Base-by-base conservation (phyloP, 2,113 vertebrate species). In the Ctenomys sociabilis region DNA sequence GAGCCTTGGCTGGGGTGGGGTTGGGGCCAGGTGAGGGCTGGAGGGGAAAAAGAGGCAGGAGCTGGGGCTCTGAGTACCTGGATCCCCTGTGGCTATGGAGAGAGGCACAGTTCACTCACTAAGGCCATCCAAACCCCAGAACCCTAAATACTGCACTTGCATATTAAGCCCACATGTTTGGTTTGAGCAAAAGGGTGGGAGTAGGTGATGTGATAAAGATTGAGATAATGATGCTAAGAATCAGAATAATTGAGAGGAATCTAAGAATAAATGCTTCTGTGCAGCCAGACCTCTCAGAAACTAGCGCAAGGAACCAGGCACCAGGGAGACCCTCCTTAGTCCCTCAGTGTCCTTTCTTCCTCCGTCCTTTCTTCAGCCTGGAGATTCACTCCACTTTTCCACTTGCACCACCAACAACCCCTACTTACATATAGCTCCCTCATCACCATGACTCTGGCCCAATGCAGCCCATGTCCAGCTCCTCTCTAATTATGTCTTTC, bases 141-240 rank as follows among this genome's bases (percentile, higher is more conserved):
- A 85, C 11, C 16, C 54, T 4, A 32, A 1, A 16, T 0, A 0
- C 21, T 45, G 1, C 9, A 16, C n/a, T 45, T 22, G 2, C 8
- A 21, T 8, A 75, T 68, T n/a, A 81, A 64, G 24, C 24, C 57
- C 35, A 11, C 16, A 24, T 93, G 37, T 26, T 40, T 61, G 26
- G 21, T 73, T 57, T 68, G 12, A 86, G 57, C 16, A 45, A 59
- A 70, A 43, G 17, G 1, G 2, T 72, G 85, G n/a, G n/a, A 17
- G 28, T 9, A 10, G 30, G 19, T 32, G 12, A 26, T 80, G 11
- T n/a, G 21, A 43, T n/a, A 32, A 63, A 24, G 21, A 54, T 13
- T 3, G 4, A 3, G 63, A 2, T n/a, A 32, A 77, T 63, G 72
- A 35, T 28, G 12, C 1, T 45, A 43, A 83, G 64, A 92, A 1